A percentile compares a stretch with the other conserved stretches of the same genome.
These are phyloP conservation scores for Cirrhinus mrigala DNA, from an alignment of 2,797 vertebrate species.

Conservation along the genomic window DNA sequence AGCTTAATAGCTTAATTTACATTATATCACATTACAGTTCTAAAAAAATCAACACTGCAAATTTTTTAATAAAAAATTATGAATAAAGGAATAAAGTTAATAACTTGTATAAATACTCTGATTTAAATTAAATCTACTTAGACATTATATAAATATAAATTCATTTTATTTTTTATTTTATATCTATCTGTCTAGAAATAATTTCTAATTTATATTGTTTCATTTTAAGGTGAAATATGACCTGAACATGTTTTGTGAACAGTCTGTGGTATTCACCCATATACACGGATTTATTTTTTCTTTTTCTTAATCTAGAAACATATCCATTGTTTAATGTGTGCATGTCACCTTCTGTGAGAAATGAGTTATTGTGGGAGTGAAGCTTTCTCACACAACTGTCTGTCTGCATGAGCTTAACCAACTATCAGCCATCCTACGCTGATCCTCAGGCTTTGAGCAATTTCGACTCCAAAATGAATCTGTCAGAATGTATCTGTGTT, in stretches of 20 bases:
- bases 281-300: no score
- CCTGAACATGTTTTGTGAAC: no score
- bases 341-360: not conserved
- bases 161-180: no score
- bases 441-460: not conserved
- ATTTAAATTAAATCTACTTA: no score
- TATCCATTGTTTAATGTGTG: not conserved
- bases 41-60: no score
- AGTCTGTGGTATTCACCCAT: not conserved
- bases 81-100: no score
- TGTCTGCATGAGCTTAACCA: not conserved
- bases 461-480: not conserved
- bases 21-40: no score
- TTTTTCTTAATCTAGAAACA: not conserved
- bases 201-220: not conserved
- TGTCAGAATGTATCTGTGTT: slow-evolving; percentile 1
- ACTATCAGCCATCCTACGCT: not conserved
- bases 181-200: not conserved
- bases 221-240: not conserved
- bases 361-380: not conserved
- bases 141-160: no score
- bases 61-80: no score
- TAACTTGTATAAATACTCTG: no score
- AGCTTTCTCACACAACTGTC: not conserved
- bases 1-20: no score